Conservation (phyloP, 2,888 invertebrate genomes). For the Amphipoea lucens region DNA sequence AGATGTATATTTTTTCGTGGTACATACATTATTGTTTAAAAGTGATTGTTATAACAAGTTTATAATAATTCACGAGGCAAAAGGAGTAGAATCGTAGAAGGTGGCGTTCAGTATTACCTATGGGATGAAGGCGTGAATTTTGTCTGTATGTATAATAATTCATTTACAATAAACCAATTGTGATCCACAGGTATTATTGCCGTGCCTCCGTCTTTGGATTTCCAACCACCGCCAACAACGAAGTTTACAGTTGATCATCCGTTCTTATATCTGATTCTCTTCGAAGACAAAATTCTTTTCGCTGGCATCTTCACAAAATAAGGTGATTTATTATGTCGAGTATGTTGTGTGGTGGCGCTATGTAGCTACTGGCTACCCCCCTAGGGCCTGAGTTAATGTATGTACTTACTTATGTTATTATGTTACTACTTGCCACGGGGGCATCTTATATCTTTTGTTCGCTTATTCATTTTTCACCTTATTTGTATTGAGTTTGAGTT, state of each 20-base stretch:
- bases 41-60: not conserved
- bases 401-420: not conserved
- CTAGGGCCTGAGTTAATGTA: not conserved
- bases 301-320: constrained; percentile 70
- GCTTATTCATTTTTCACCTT: constrained; percentile 8
- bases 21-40: not conserved
- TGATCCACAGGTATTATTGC: constrained; percentile 51
- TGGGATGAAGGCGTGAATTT: not conserved
- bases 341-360: not conserved
- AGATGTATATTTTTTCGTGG: not conserved
- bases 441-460: not conserved
- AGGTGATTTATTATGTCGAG: constrained; percentile 27
- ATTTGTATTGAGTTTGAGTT: not conserved
- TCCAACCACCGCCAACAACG: constrained; percentile 56
- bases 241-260: constrained; percentile 73
- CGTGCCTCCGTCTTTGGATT: constrained; percentile 48
- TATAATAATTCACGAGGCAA: not conserved
- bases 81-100: not conserved
- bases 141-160: not conserved
- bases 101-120: not conserved
- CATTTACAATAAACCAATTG: constrained; percentile 27
- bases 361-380: not conserved
- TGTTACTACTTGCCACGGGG: not conserved
- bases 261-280: constrained; percentile 72
- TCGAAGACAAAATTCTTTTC: constrained; percentile 72